Percentiles rank a stretch among this genome's conserved stretches.
Conservation (phyloP, 2,797 vertebrate species). For the Falco concolor region DNA sequence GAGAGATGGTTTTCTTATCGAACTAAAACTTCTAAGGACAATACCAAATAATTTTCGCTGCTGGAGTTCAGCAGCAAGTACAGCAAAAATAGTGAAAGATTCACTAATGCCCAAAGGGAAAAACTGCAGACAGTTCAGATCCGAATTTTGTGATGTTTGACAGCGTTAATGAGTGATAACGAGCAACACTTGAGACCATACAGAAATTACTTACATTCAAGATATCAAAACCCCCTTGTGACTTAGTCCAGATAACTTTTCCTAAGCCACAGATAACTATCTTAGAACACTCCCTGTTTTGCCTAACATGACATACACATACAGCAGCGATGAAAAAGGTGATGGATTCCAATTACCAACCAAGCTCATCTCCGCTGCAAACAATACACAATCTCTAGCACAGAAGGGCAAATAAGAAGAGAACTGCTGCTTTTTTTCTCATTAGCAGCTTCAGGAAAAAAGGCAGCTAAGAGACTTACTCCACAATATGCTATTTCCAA, state of each 20-base stretch:
- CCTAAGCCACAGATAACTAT: neutral
- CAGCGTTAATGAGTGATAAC: slow-evolving; percentile 17
- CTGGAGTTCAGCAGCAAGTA: neutral
- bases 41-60: neutral
- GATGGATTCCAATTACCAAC: neutral
- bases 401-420: neutral
- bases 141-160: neutral
- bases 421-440: neutral
- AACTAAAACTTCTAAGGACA: slow-evolving; percentile 8
- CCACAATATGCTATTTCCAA: neutral
- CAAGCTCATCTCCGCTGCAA: neutral
- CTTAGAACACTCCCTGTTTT: neutral
- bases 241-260: neutral
- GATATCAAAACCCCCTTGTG: neutral
- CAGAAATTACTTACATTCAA: neutral
- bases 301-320: neutral
- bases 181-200: neutral
- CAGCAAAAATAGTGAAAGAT: neutral
- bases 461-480: neutral
- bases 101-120: neutral
- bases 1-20: neutral
- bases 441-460: neutral
- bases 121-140: neutral
- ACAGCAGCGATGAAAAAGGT: neutral
- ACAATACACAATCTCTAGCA: neutral